phyloP scores from a whole-genome alignment of 1,140 invertebrate genomes.

The Drosophila paulistorum region DNA sequence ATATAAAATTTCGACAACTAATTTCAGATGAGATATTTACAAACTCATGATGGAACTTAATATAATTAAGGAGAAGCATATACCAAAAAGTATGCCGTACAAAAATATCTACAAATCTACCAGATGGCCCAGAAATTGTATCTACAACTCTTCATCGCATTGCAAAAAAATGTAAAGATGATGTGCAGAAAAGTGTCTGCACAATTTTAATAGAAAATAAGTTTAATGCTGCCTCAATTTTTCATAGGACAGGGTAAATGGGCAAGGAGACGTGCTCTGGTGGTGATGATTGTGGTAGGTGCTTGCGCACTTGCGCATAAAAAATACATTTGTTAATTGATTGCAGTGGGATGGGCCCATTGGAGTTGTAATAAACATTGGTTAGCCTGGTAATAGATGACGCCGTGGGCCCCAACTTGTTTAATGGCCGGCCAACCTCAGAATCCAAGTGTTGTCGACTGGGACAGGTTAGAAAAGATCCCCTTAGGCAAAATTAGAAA shows the following conservation, averaged over 20 bases:
- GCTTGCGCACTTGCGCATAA: conserved; percentile 15
- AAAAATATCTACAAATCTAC: neutral
- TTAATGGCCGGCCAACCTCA: conserved; percentile 18
- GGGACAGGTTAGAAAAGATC: conserved; percentile 3
- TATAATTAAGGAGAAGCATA: neutral
- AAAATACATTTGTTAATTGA: conserved; percentile 36
- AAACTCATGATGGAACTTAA: neutral
- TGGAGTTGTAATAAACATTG: conserved; percentile 19
- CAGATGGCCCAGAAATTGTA: neutral
- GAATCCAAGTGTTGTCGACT: neutral
- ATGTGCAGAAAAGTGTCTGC: neutral
- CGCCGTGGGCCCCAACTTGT: conserved; percentile 13
- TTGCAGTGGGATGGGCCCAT: conserved; percentile 21
- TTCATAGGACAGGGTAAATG: neutral
- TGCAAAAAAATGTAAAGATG: neutral
- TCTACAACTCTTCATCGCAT: neutral
- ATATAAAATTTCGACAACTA: conserved; percentile 1
- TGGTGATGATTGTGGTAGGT: conserved; percentile 6
- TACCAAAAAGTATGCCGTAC: conserved; percentile 6
- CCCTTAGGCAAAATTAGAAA: conserved; percentile 12
- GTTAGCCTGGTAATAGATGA: conserved; percentile 9
- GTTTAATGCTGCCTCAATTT: neutral
- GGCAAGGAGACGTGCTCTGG: neutral
- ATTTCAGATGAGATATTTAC: neutral
- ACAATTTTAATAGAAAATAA: conserved; percentile 5